A percentile compares a stretch with the other conserved stretches of the same genome.
Conservation (phyloP, 2,113 vertebrate species). For the Calidris pugnax region DNA sequence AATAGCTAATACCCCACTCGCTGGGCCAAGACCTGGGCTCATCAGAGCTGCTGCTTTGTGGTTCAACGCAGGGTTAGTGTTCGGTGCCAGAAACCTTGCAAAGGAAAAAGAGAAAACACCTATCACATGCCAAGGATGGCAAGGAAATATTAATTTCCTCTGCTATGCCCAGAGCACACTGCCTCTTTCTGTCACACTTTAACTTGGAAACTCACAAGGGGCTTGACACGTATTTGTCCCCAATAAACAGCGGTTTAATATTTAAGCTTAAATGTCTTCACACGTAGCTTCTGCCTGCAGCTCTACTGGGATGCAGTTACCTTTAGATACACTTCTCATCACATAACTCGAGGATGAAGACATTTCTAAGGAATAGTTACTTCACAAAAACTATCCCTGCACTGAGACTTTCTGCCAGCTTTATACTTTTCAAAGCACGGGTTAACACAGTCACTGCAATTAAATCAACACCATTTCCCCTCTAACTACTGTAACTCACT, state of each 20-base stretch:
- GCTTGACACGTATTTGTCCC: neutral
- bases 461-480: neutral
- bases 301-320: neutral
- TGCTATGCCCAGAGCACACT: too few relatives aligned
- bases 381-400: neutral
- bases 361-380: neutral
- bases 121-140: neutral
- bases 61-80: neutral
- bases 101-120: neutral
- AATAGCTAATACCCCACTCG: neutral
- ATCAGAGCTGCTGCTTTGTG: neutral
- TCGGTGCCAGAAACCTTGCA: neutral
- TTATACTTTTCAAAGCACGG: neutral
- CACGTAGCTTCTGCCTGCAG: neutral
- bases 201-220: neutral
- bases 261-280: neutral
- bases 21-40: neutral
- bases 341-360: neutral
- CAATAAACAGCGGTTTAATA: neutral
- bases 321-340: neutral
- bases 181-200: neutral
- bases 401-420: neutral
- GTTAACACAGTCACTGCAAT: rapidly evolving
- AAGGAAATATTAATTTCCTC: neutral
- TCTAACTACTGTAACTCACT: neutral